These are phyloP conservation scores for Cataglyphis cursor DNA, from an alignment of 2,888 invertebrate species.

Conservation along the genomic window DNA sequence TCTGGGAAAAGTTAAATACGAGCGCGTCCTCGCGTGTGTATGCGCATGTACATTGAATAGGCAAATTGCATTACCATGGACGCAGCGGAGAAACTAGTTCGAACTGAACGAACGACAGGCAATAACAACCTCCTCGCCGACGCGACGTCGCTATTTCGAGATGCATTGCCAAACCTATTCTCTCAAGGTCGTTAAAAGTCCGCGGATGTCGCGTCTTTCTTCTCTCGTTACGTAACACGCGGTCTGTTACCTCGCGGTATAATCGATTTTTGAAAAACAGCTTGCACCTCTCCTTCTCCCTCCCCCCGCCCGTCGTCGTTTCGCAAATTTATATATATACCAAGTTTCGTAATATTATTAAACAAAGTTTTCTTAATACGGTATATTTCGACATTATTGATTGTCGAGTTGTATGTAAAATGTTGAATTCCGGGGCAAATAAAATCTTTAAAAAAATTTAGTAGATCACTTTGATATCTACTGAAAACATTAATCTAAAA, in stretches of 20 bases:
- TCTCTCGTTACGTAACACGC: conserved; percentile 26
- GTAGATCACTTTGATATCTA: background rate
- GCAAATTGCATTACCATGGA: conserved; percentile 43
- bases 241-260: background rate
- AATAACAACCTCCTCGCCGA: conserved; percentile 52
- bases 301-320: background rate
- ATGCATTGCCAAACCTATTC: conserved; percentile 49
- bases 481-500: background rate
- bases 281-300: background rate
- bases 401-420: background rate
- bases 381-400: background rate
- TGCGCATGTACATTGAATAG: conserved; percentile 30
- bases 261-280: background rate
- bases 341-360: background rate
- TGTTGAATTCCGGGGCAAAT: background rate
- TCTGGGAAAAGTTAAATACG: background rate
- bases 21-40: background rate
- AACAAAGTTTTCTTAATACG: background rate
- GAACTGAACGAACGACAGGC: conserved; percentile 44
- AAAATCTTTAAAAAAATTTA: background rate
- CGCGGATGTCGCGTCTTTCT: conserved; percentile 30
- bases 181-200: conserved; percentile 36
- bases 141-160: conserved; percentile 58
- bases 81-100: conserved; percentile 50
- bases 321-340: background rate